Evolutionary conservation across 1,140 invertebrate genomes (phyloP).

Genomic region (Apis florea): DNA sequence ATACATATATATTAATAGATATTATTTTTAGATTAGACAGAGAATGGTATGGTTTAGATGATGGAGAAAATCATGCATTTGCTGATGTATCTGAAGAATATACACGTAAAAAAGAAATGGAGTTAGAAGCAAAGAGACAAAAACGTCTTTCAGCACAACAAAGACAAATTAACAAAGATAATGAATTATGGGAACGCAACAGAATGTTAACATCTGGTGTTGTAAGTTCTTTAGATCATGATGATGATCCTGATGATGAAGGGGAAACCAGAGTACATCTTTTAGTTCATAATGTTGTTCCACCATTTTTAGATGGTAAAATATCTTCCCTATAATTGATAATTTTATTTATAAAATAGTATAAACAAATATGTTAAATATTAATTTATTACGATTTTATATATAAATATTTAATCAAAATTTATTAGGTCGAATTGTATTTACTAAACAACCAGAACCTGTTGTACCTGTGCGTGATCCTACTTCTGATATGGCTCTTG

Average conservation of each 20-base stretch:
- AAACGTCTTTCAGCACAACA: constrained; percentile 96
- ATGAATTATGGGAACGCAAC: constrained; percentile 99
- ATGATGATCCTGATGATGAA: constrained; percentile 96
- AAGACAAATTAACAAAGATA: constrained; percentile 97
- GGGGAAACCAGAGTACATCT: constrained; percentile 96
- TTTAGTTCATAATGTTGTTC: constrained; percentile 98
- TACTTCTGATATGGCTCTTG: constrained; percentile 98
- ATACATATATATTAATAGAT: no score
- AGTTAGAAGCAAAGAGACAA: constrained; percentile 93
- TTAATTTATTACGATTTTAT: background rate
- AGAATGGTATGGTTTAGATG: constrained; percentile 97
- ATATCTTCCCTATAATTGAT: background rate
- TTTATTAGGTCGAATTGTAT: constrained; percentile 90
- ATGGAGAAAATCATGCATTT: constrained; percentile 97
- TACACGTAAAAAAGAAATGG: constrained; percentile 93
- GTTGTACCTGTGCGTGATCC: constrained; percentile 90
- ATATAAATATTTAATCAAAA: background rate
- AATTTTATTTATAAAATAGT: background rate
- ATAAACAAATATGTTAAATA: background rate
- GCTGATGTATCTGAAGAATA: constrained; percentile 94
- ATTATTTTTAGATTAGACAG: constrained; percentile 87
- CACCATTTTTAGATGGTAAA: constrained; percentile 97
- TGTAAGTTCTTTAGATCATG: constrained; percentile 93
- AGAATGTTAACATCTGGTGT: constrained; percentile 98
- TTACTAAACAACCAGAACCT: constrained; percentile 98